A percentile compares a stretch with the other conserved stretches of the same genome.
These are phyloP conservation scores for Cosmia trapezina DNA, from an alignment of 2,888 invertebrate genomes.

Conservation along the genomic window DNA sequence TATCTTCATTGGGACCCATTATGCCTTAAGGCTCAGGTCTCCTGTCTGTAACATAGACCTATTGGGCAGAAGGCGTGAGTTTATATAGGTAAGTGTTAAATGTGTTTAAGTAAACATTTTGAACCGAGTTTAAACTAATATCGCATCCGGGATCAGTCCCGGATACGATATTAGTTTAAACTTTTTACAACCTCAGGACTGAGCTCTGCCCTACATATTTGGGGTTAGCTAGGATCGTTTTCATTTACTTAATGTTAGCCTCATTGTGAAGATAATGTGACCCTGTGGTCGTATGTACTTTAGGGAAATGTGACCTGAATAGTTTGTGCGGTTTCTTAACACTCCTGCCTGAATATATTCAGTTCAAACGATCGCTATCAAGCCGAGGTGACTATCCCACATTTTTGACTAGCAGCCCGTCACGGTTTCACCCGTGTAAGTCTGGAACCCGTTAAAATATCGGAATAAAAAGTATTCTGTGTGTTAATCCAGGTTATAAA, in stretches of 20 bases:
- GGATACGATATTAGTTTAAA: no score
- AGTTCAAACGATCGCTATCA: neutral
- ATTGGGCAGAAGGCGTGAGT: no score
- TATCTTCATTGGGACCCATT: no score
- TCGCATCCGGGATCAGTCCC: no score
- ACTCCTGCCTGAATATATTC: neutral
- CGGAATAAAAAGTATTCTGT: no score
- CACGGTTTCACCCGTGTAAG: no score
- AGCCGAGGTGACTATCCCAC: neutral
- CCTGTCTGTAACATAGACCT: neutral
- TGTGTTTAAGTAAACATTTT: no score
- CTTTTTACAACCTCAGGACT: no score
- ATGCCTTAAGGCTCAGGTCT: neutral
- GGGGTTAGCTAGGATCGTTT: neutral
- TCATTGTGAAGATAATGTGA: neutral
- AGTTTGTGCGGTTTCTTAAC: conserved; percentile 6
- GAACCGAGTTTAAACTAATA: neutral
- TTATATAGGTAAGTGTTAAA: no score
- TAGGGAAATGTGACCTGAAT: conserved; percentile 1
- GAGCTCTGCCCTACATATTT: neutral
- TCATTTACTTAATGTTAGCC: conserved; percentile 10
- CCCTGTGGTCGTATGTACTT: neutral
- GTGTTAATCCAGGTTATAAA: no score
- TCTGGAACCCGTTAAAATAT: no score
- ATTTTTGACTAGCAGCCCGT: no score